Evolutionary conservation across 2,888 invertebrate genomes (phyloP), one percentile per base, ranked within the genome.

Genomic region (Scrobipalpa costella): DNA sequence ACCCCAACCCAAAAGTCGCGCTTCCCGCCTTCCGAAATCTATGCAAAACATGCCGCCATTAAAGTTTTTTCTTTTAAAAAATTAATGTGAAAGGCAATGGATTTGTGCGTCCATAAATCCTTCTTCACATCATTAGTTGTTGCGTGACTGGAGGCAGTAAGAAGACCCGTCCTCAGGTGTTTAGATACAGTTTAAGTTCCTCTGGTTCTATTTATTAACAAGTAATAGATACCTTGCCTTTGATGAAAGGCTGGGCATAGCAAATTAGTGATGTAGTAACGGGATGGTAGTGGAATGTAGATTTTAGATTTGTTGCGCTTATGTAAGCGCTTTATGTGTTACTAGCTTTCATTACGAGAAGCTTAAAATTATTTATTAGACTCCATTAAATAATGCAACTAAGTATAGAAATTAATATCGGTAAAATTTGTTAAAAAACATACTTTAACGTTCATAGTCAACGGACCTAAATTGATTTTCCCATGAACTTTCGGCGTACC

Each of bases 71-170:
- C 69, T 67, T 44, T 21, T 21, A 21, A 21, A 62, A 58, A 68
- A 68, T 66, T 63, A 67, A 69, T 68, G 68, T 65, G 64, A 61
- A 67, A 69, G 63, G 62, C 68, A 67, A 44, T 64, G 62, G 67
- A 64, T 63, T 64, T 63, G 66, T 61, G 64, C 44, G 21, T 15
- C 19, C 80, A 87, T 88, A 88, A 87, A 88, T 88, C 80, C 74
- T 77, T 76, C 80, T 72, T 84, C 84, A 85, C 83, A 85, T 88
- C 86, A 88, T 88, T 90, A 88, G 81, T 74, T 69, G 77, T 90
- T 76, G 90, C 90, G 90, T 90, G 90, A 83, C 86, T 83, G 63
- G 62, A 67, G 68, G 70, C 84, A 80, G 86, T 90, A 85, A 90
- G 77, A 76, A 79, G 81, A 80, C 85, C 77, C 85, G 87, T 89